Evolutionary conservation across 1,140 invertebrate species (phyloP).

Genomic region (Trichomalopsis sarcophagae): DNA sequence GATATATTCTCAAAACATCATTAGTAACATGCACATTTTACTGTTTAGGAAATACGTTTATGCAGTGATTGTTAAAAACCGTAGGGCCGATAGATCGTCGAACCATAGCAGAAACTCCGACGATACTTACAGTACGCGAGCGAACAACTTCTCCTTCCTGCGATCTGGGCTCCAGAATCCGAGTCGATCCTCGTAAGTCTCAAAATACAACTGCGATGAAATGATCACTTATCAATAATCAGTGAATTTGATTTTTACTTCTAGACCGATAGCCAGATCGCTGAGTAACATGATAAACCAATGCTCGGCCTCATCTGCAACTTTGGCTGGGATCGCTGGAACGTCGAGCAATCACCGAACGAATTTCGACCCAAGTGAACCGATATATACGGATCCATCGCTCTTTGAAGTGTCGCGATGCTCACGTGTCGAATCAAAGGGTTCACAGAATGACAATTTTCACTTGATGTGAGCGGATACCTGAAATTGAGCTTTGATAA

Average conservation of each 20-base stretch:
- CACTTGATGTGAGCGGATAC: constrained; percentile 34
- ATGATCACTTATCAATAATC: constrained; percentile 54
- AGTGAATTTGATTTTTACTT: constrained; percentile 56
- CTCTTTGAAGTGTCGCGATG: constrained; percentile 84
- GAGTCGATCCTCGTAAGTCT: constrained; percentile 66
- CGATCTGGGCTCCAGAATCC: constrained; percentile 68
- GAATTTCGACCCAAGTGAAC: constrained; percentile 87
- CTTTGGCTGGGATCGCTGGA: constrained; percentile 66
- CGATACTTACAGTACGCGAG: constrained; percentile 63
- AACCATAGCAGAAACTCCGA: constrained; percentile 62
- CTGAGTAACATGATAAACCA: constrained; percentile 66
- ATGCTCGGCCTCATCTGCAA: constrained; percentile 60
- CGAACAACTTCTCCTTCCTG: constrained; percentile 71
- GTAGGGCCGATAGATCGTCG: constrained; percentile 64
- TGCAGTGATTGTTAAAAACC: constrained; percentile 68
- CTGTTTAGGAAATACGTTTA: constrained; percentile 69
- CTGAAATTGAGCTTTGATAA: too few relatives aligned
- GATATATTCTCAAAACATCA: neutral
- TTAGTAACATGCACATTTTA: neutral
- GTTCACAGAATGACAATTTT: constrained; percentile 39
- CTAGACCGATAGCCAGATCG: constrained; percentile 67
- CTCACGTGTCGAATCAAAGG: constrained; percentile 8
- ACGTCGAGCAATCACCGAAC: constrained; percentile 62
- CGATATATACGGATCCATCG: constrained; percentile 94
- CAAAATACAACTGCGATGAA: neutral